Base-by-base conservation (phyloP, 2,113 vertebrate genomes). In the Rafetus swinhoei region DNA sequence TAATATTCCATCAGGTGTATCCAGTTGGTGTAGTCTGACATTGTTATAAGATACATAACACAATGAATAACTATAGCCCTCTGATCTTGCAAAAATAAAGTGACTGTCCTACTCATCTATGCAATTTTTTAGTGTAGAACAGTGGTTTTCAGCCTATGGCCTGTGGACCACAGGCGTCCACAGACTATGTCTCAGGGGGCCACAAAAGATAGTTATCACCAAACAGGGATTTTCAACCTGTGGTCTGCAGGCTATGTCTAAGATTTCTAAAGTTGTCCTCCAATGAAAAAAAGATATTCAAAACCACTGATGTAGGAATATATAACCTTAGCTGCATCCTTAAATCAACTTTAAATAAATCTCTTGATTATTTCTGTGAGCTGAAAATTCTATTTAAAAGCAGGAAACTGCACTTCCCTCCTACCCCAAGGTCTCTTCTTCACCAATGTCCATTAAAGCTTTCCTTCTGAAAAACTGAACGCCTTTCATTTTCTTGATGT, bases 311-410 rank as follows among this genome's bases (percentile, higher is more conserved):
- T 56, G 11, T 50, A 86, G 69, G 16, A 21, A 91, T 72, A 95
- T 88, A 95, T 93, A 94, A 95, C 85, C 69, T 35, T 45, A 85
- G 60, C 32, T 11, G 24, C 74, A 84, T 85, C 52, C 65, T 84
- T 84, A 84, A 29, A 77, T 29, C 11, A 35, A 4, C 89, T 87
- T 19, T 72, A 88, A 87, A 90, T 87, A 92, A 89, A 89, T 91
- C 57, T 86, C 84, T 86, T 89, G 83, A 81, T 6, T 87, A 2
- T 81, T 79, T 95, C 92, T 87, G 55, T 54, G 59, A 95, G 74
- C 86, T 90, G 92, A 92, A 86, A 92, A 92, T 95, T 93, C 90
- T 93, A 79, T 94, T 95, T 94, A 93, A 93, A 89, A 14, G 65
- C 16, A 82, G 32, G 57, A 90, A 93, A 84, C 59, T 60, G 39